Base-by-base conservation (phyloP, 2,797 vertebrate species). In the Sciurus vulgaris region DNA sequence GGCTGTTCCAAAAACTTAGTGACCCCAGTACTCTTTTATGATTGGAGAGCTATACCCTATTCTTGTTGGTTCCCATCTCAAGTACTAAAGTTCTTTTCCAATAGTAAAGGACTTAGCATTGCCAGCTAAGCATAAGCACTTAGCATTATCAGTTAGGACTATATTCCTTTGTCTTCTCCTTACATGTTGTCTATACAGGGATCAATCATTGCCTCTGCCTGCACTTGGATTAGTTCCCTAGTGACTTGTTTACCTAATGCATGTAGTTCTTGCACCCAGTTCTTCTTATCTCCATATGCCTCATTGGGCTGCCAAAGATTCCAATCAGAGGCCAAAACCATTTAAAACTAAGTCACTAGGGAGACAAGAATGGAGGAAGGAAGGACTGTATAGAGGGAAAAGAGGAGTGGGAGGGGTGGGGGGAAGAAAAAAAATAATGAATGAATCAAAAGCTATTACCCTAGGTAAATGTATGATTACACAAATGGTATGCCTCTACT, bases 1-100 rank as follows among this genome's bases (percentile, higher is more conserved):
- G 88, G 70, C n/a, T 91, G 65, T 89, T 94, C 73, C 33, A 79
- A 86, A 97, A 95, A 73, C 65, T 95, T 94, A 83, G 47, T 5
- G 76, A 94, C 65, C 82, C 78, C 6, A 59, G 90, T 61, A 67
- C 61, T 88, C 72, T 89, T 44, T 86, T 94, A 73, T 17, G 56
- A 28, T 88, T 90, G n/a, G 67, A 94, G n/a, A 95, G 44, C 30
- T 82, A 54, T 20, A 56, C 22, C n/a, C 79, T 91, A 91, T 86
- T 95, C 41, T 87, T 95, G n/a, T 47, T 93, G 70, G 63, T 65
- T 90, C 26, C 35, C 33, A 82, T 79, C 51, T 91, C 13, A 65
- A 97, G 51, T 59, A 74, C 28, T 51, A 18, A 33, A 97, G 38
- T 91, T 24, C 51, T 95, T 89, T 86, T 72, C 5, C 56, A 92